Conservation (phyloP, 2,797 vertebrate species). For the Microchirus variegatus region DNA sequence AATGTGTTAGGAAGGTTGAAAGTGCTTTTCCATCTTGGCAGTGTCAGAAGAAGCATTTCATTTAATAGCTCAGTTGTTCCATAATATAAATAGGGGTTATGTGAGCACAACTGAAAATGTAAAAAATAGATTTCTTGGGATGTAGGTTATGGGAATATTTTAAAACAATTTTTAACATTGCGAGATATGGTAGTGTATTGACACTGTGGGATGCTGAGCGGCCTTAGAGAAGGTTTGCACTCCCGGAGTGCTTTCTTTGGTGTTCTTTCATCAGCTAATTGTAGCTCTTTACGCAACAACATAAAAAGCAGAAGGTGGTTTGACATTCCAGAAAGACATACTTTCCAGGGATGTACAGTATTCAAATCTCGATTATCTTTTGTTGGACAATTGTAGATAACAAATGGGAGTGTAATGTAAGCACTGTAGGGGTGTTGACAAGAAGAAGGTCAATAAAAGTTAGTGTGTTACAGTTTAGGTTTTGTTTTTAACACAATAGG, state of each 20-base stretch:
- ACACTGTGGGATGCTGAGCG: no score
- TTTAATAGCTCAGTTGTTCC: constrained; percentile 29
- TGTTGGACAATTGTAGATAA: constrained; percentile 44
- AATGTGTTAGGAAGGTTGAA: constrained; percentile 17
- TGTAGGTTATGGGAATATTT: no score
- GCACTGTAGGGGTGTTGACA: neutral
- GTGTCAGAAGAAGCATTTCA: constrained; percentile 36
- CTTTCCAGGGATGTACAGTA: no score
- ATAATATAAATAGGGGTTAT: neutral
- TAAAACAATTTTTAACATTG: no score
- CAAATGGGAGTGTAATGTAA: constrained; percentile 14
- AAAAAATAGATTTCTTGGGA: no score
- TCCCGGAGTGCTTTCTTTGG: no score
- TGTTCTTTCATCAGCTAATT: neutral
- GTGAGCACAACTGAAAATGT: neutral
- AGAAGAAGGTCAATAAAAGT: neutral
- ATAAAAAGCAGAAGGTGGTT: constrained; percentile 32
- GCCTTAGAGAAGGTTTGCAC: no score
- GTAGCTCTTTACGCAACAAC: neutral
- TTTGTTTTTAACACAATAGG: no score
- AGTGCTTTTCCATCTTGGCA: constrained; percentile 50
- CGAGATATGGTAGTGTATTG: no score
- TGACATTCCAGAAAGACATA: neutral
- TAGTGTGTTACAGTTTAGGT: neutral
- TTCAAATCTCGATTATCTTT: constrained; percentile 15